Percentiles rank a stretch among this genome's conserved stretches.
Conservation (phyloP, 2,888 invertebrate species). For the Trachelus iudaicus region DNA sequence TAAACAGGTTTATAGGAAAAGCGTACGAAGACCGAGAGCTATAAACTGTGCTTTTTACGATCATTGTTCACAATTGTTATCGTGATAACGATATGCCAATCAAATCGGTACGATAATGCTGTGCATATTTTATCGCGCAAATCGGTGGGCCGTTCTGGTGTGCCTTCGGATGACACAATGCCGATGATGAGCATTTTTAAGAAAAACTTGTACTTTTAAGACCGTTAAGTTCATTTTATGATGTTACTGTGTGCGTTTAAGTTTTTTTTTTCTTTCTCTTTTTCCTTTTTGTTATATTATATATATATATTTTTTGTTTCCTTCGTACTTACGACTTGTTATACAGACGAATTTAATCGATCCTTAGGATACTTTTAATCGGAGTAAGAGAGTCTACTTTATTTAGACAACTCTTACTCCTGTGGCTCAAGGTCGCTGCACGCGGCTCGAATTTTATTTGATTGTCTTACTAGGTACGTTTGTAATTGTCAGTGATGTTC, state of each 20-base stretch:
- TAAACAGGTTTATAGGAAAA: not conserved
- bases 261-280: not conserved
- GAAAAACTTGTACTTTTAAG: not conserved
- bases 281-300: not conserved
- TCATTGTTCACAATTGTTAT: slow-evolving; percentile 18
- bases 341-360: not conserved
- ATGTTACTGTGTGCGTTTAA: not conserved
- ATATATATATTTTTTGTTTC: not conserved
- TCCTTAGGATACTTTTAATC: not conserved
- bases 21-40: slow-evolving; percentile 19
- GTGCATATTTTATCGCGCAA: slow-evolving; percentile 29
- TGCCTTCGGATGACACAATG: slow-evolving; percentile 45
- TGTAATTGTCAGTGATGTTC: not conserved
- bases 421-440: not conserved
- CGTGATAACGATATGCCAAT: slow-evolving; percentile 10
- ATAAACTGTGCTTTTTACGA: slow-evolving; percentile 14
- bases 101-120: slow-evolving; percentile 14
- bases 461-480: not conserved
- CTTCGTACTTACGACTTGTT: not conserved
- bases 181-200: slow-evolving; percentile 22
- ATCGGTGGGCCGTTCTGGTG: slow-evolving; percentile 29
- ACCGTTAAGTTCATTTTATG: not conserved
- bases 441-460: not conserved
- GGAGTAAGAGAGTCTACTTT: not conserved
- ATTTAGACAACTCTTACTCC: not conserved